A percentile compares a stretch with the other conserved stretches of the same genome.
phyloP scores from a whole-genome alignment of 1,140 invertebrate genomes.

The Homarus americanus region DNA sequence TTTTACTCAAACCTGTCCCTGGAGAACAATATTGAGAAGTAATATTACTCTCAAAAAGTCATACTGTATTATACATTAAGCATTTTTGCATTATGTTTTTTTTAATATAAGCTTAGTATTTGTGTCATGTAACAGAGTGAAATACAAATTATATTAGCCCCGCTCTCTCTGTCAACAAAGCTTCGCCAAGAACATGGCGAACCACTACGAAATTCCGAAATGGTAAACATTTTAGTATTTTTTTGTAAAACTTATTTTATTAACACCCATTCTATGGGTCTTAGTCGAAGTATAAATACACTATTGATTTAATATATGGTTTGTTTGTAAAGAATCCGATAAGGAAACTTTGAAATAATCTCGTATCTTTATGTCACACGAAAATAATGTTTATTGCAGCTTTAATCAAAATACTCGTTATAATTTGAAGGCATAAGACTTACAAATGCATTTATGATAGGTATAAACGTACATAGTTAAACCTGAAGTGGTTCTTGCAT shows the following conservation, averaged over 20 bases:
- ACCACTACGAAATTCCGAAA: slow-evolving; percentile 91
- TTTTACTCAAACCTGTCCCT: no score
- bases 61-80: no score
- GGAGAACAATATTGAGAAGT: no score
- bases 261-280: background rate
- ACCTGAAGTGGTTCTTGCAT: no score
- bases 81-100: no score
- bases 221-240: slow-evolving; percentile 82
- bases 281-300: background rate
- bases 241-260: background rate
- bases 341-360: background rate
- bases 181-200: slow-evolving; percentile 83
- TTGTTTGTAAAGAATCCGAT: background rate
- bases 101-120: no score
- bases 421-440: background rate
- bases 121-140: no score
- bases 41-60: no score
- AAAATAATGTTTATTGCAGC: background rate
- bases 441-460: background rate
- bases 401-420: background rate
- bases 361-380: background rate
- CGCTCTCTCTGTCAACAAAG: slow-evolving; percentile 62
- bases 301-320: background rate
- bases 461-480: no score
- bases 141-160: slow-evolving; percentile 17